Evolutionary conservation across 2,888 invertebrate genomes (phyloP).

Genomic region (Agrypnus murinus): DNA sequence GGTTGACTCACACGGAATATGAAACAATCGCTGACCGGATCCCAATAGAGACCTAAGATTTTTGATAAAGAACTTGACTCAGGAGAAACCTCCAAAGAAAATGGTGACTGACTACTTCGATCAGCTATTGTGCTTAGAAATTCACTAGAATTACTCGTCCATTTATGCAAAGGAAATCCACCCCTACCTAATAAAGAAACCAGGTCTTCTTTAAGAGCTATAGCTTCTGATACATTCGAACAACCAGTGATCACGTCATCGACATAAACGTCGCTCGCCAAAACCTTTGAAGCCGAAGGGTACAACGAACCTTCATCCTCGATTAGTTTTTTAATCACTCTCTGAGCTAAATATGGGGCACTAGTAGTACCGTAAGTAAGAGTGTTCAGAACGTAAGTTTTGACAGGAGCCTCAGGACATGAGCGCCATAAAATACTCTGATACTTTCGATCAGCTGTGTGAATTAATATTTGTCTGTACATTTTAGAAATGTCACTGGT

Average conservation of each 20-base stretch:
- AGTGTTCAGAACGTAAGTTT: background rate
- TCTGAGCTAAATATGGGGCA: too few species aligned
- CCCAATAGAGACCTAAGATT: too few species aligned
- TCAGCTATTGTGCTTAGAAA: too few species aligned
- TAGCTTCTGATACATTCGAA: background rate
- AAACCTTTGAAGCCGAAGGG: background rate
- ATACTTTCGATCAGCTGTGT: background rate
- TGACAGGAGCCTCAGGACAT: background rate
- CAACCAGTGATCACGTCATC: background rate
- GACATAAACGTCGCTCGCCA: background rate
- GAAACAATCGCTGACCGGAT: too few species aligned
- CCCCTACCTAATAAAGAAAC: background rate
- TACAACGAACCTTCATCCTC: background rate
- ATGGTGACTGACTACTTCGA: too few species aligned
- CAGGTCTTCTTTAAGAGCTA: background rate
- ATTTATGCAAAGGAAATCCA: background rate
- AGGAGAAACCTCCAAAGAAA: too few species aligned
- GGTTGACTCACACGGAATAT: too few species aligned
- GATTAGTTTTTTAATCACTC: background rate
- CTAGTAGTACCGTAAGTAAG: background rate
- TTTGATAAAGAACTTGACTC: too few species aligned
- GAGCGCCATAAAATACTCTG: background rate
- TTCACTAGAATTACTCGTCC: background rate
- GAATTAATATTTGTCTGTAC: background rate
- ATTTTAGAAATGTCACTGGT: too few species aligned